A percentile compares a stretch with the other conserved stretches of the same genome.
phyloP scores from a whole-genome alignment of 1,140 invertebrate genomes.

The Agraylea sexmaculata region DNA sequence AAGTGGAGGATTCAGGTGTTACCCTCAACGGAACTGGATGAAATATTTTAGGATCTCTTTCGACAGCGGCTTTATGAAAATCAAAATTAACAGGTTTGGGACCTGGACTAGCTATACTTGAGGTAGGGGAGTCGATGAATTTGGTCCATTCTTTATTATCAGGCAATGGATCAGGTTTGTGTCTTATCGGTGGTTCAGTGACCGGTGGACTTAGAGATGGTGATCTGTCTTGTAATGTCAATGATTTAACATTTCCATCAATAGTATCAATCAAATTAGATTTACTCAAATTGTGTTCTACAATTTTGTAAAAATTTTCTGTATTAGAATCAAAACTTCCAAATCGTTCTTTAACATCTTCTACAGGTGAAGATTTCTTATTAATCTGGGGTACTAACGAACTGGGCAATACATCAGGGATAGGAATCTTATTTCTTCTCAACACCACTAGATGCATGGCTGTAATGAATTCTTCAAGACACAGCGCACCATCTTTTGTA shows the following conservation, averaged over 20 bases:
- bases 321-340: slow-evolving; percentile 16
- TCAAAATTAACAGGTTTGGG: slow-evolving; percentile 91
- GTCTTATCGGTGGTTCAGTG: slow-evolving; percentile 30
- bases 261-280: slow-evolving; percentile 31
- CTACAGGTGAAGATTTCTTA: slow-evolving; percentile 39
- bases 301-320: no score
- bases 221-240: slow-evolving; percentile 29
- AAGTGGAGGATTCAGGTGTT: slow-evolving; percentile 52
- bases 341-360: no score
- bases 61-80: slow-evolving; percentile 80
- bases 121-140: slow-evolving; percentile 85
- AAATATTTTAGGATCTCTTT: slow-evolving; percentile 84
- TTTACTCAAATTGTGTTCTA: no score
- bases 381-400: slow-evolving; percentile 52
- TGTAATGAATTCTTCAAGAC: slow-evolving; percentile 87
- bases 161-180: slow-evolving; percentile 31
- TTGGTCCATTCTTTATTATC: slow-evolving; percentile 75
- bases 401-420: slow-evolving; percentile 69
- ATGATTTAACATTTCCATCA: slow-evolving; percentile 26
- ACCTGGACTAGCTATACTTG: slow-evolving; percentile 77
- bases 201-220: slow-evolving; percentile 35
- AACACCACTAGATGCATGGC: slow-evolving; percentile 96
- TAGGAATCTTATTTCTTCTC: slow-evolving; percentile 64
- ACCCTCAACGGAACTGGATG: slow-evolving; percentile 84
- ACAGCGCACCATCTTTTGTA: slow-evolving; percentile 86